Base-by-base conservation (phyloP, 2,113 vertebrate genomes). In the Coregonus clupeaformis region DNA sequence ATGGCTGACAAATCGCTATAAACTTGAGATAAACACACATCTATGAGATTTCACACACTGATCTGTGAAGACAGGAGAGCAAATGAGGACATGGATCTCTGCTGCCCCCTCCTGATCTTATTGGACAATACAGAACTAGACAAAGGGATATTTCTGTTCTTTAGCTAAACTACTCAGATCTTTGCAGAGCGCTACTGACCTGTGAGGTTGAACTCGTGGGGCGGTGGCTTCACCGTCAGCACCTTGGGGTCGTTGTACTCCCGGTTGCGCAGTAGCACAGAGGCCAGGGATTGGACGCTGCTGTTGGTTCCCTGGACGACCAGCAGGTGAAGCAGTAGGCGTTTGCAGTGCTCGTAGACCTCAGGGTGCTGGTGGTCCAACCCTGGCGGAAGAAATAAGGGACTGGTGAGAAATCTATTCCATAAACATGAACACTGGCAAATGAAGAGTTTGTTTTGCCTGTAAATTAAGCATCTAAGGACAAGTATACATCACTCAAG, bases 361-460 rank as follows among this genome's bases (percentile, higher is more conserved):
- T 99, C 98, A 72, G 96, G 95, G 84, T 98, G 97, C 92, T 97
- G 96, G 86, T 99, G 98, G 90, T 99, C 98, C 87, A 98, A 97
- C 76, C 97, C 98, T 99, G 78, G 16, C 2, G 9, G 83, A 57
- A 16, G 42, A 71, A 30, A 59, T n/a, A 20, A 27, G 7, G 24
- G 13, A 18, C 49, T 42, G 36, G 9, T 11, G 2, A 11, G 9
- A 42, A 11, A 42, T 11, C 9, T 42, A 42, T 42, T 42, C 11
- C 36, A 42, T 42, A 42, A 42, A 42, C 12, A 52, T 52, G 16
- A 52, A 52, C 49, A 52, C 3, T 52, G 49, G 49, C 18, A 22
- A 11, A 42, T 42, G 5, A n/a, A 22, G 5, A 22, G n/a, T 14
- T 9, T 36, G 36, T 12, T 59, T 20, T n/a, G 57, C 6, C n/a